Evolutionary conservation across 2,113 vertebrate genomes (phyloP), one percentile per base, ranked within the genome.

Genomic region (Porphyrio hochstetteri): DNA sequence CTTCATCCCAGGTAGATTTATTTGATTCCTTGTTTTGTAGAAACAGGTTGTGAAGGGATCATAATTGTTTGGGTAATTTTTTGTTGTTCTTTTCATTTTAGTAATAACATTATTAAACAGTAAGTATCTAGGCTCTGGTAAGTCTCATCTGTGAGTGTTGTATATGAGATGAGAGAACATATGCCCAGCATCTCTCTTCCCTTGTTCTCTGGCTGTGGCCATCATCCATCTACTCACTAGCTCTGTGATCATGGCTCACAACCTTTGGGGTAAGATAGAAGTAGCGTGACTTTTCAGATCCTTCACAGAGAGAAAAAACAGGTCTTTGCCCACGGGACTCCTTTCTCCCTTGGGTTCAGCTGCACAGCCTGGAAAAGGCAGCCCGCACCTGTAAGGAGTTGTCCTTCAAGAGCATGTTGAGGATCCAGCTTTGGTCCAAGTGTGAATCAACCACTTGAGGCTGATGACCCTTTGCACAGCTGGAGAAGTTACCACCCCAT

Each of bases 341-440:
- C 60, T 17, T 75, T 74, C 29, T 92, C 38, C 42, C 13, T 74
- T 1, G 0, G 11, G 21, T 61, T 86, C 60, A 53, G 28, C 29
- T 52, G 28, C 42, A 31, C 31, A 86, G 53, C 38, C 8, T 79
- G 42, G 57, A 59, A 57, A 7, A 82, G 40, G 57, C 74, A 93
- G 24, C 21, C 25, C 0, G 0, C 17, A 11, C 6, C 3, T 1
- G 1, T 44, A 19, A 60, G 31, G 56, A 42, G 46, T 31, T 74
- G 35, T 67, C 35, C 25, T 84, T 72, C 60, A 53, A 52, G 48
- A 75, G 53, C 16, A 31, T 3, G 2, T 72, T 25, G 38, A 68
- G 64, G 25, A 79, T 40, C 23, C 60, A 75, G 36, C 86, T 83
- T 90, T 75, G 19, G 20, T 80, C n/a, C 46, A 59, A 2, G 21